Base-by-base conservation (phyloP, 2,888 invertebrate genomes). In the Mimachlamys varia region DNA sequence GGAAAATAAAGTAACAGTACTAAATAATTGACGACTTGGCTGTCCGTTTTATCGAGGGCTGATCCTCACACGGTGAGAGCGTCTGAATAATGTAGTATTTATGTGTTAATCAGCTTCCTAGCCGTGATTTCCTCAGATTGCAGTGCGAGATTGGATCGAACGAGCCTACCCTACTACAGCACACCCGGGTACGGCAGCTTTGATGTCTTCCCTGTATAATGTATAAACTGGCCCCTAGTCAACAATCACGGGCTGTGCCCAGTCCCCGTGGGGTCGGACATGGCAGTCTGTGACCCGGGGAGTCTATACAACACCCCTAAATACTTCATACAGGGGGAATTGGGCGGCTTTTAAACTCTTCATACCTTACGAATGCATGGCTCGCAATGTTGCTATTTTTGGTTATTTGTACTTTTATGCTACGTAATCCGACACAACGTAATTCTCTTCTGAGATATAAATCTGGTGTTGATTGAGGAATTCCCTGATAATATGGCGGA, bases 251-350 rank as follows among this genome's bases (percentile, higher is more conserved):
- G 76, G 76, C 76, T 76, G 76, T 76, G 27, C 13, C 76, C 33
- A 76, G 76, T 76, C 76, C 76, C 76, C 76, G 76, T 76, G 76
- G 76, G 76, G 76, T 76, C 76, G 33, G 76, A 33, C 76, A 53
- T 7, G 27, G 76, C 33, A 76, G 76, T 33, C 76, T 76, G 13
- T 7, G 76, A 76, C 76, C 76, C 76, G 33, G 62, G 44, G 76
- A 33, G 76, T 76, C 76, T 76, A 76, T 22, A 76, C 76, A 33
- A 27, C 33, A 53, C 33, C 19, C 76, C 76, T 76, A 27, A 76
- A 76, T 76, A 76, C 76, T 76, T 76, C 76, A 76, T 76, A 76
- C 10, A 33, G 10, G 22, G 76, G 76, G 76, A 76, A 76, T 76
- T 33, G 76, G 27, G 27, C 22, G 33, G 76, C 12, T 7, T 76